Base-by-base conservation (phyloP, 2,113 vertebrate genomes). In the Eretmodus cyanostictus region DNA sequence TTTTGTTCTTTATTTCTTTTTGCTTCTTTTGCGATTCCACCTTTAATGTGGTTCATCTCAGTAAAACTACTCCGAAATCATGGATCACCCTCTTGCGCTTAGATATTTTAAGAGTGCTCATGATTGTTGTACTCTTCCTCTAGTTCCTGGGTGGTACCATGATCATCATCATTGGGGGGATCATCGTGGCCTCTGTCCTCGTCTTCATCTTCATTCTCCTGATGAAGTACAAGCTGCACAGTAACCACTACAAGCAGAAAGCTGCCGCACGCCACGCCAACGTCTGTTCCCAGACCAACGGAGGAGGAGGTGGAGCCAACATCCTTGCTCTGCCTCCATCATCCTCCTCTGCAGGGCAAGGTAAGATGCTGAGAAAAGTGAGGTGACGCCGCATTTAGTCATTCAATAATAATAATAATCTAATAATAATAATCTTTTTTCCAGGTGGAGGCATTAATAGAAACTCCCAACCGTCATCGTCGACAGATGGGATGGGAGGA, bases 121-220 rank as follows among this genome's bases (percentile, higher is more conserved):
- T 82, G 54, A 45, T 5, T 84, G 1, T n/a, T 2, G 6, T 57
- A 11, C 10, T 66, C 14, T 29, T 1, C 31, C 49, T 10, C 2
- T 86, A 96, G 95, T 97, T 97, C 90, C 94, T 97, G 54, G 97
- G 97, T 0, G 97, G 97, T 1, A 97, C 97, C 80, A 97, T 97
- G 97, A 97, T 97, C 92, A 97, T 97, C 88, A 96, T 97, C 90
- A 97, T 97, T 5, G 97, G 97, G 0, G 97, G 97, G 9, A 97
- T 97, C 93, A 97, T 97, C 17, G 97, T 97, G 88, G 97, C 97
- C 5, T 97, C 97, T 0, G 97, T 97, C 49, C 95, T 97, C 54
- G 97, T 97, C 88, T 97, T 97, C 93, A 97, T 97, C 93, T 97
- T 97, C 93, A 97, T 97, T 89, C 96, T 97, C 13, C 96, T 97